These are phyloP conservation scores for Enteromius trimaculatus DNA, from an alignment of 2,797 vertebrate genomes.

Conservation along the genomic window DNA sequence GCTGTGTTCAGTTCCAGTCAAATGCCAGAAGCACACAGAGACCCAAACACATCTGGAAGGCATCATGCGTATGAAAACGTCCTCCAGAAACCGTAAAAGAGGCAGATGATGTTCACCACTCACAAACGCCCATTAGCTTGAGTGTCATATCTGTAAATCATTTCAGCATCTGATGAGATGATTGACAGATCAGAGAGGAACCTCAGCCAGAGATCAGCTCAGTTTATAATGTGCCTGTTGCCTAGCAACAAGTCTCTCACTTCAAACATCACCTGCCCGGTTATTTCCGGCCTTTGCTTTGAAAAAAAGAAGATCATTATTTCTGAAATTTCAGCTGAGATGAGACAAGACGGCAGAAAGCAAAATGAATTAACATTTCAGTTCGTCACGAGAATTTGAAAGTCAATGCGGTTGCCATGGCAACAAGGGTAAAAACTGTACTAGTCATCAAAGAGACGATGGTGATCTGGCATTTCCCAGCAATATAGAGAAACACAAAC, in stretches of 20 bases:
- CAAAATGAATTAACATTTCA: neutral
- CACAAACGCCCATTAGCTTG: no score
- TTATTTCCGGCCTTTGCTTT: conserved; percentile 69
- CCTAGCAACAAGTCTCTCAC: conserved; percentile 79
- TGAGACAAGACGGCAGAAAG: neutral
- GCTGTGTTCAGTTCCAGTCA: conserved; percentile 62
- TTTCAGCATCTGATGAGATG: neutral
- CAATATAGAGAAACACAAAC: neutral
- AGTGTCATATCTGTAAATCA: neutral
- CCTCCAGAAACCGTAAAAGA: neutral
- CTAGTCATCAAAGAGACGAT: conserved; percentile 17
- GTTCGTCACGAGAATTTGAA: neutral
- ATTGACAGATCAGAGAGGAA: conserved; percentile 21
- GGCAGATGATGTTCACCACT: neutral
- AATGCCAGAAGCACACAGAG: conserved; percentile 65
- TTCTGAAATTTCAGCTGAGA: conserved; percentile 57
- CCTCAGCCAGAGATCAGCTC: conserved; percentile 64
- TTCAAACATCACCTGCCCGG: conserved; percentile 73
- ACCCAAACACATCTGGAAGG: conserved; percentile 62
- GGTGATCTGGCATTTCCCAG: neutral
- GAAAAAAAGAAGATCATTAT: conserved; percentile 58
- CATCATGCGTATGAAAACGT: neutral
- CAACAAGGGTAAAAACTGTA: conserved; percentile 10
- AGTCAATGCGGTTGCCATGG: conserved; percentile 9
- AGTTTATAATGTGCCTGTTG: conserved; percentile 73